These are phyloP conservation scores for Micrastur ruficollis DNA, from an alignment of 2,797 vertebrate species.

Conservation along the genomic window DNA sequence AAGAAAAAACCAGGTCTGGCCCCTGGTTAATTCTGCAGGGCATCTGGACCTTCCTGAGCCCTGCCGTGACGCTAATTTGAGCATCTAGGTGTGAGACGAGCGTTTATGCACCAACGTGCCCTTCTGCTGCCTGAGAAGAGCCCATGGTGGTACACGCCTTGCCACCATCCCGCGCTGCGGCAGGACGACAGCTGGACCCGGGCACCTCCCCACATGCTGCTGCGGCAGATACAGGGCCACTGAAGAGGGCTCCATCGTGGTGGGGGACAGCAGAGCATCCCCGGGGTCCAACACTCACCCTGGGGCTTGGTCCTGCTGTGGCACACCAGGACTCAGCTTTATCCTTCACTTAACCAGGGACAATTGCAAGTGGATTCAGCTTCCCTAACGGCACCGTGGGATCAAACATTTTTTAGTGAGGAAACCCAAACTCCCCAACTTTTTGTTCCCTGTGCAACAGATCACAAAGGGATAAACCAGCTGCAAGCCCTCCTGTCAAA, in stretches of 20 bases:
- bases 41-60: neutral
- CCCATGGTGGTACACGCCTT: neutral
- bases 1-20: neutral
- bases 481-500: neutral
- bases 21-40: neutral
- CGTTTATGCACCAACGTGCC: neutral
- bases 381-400: accelerated
- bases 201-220: neutral
- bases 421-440: neutral
- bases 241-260: neutral
- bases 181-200: neutral
- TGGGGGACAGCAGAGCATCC: neutral
- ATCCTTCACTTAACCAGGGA: neutral
- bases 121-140: neutral
- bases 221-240: neutral
- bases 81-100: neutral
- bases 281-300: accelerated
- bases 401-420: neutral
- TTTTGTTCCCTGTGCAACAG: neutral
- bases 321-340: neutral
- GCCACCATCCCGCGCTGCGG: neutral
- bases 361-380: neutral
- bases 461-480: neutral
- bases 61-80: neutral
- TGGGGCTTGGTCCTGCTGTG: neutral